phyloP scores from a whole-genome alignment of 2,888 invertebrate genomes.

The Anoplius nigerrimus region DNA sequence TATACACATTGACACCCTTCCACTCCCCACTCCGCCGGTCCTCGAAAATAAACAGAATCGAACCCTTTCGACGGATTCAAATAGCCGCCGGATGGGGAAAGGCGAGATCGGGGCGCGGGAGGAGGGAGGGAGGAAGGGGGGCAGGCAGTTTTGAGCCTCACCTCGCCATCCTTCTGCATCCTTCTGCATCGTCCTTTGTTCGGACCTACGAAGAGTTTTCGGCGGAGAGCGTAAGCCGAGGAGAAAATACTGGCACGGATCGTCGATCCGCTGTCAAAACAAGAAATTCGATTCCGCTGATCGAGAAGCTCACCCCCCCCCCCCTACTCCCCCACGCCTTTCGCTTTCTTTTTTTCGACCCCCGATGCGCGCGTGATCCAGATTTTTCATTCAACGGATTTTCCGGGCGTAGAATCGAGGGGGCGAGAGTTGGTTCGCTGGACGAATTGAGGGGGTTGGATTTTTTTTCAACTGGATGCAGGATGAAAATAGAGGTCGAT shows the following conservation, averaged over 20 bases:
- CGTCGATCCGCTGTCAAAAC: constrained; percentile 73
- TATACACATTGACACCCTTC: not conserved
- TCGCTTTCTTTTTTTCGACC: not conserved
- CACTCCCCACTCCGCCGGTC: constrained; percentile 38
- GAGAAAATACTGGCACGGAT: constrained; percentile 60
- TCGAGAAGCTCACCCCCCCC: constrained; percentile 41
- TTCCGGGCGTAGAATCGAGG: constrained; percentile 26
- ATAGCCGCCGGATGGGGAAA: constrained; percentile 44
- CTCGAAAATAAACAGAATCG: constrained; percentile 70
- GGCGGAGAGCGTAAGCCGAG: constrained; percentile 17
- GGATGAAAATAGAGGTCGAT: too few species aligned
- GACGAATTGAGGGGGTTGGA: constrained; percentile 24
- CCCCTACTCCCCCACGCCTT: too few species aligned
- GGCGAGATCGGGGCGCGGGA: not conserved
- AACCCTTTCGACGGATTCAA: constrained; percentile 70
- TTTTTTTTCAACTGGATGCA: not conserved
- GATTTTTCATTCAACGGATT: constrained; percentile 57
- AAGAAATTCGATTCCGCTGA: constrained; percentile 68
- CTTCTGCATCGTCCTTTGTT: constrained; percentile 51
- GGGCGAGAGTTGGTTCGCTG: not conserved
- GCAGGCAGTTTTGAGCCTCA: constrained; percentile 17
- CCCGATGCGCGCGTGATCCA: constrained; percentile 30
- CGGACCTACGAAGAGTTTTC: constrained; percentile 46
- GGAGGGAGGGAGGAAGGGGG: constrained; percentile 46
- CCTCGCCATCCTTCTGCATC: constrained; percentile 25